Evolutionary conservation across 2,888 invertebrate genomes (phyloP).

Genomic region (Xanthia togata): DNA sequence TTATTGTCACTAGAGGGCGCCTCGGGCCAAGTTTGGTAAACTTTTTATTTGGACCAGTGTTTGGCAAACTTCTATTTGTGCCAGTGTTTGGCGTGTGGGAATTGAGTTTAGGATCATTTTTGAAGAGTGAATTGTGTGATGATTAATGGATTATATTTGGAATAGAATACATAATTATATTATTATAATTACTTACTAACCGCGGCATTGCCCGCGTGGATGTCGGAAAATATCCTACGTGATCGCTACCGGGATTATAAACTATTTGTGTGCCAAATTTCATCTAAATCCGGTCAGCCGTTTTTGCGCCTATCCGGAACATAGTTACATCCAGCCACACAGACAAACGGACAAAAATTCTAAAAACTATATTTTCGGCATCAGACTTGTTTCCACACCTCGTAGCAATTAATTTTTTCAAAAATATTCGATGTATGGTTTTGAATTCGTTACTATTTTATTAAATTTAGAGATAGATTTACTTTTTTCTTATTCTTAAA

Average conservation of each 20-base stretch:
- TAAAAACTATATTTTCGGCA: not conserved
- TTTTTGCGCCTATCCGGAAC: not conserved
- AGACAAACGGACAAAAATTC: not conserved
- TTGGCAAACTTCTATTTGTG: conserved; percentile 57
- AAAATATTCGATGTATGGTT: not conserved
- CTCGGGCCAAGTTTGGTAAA: conserved; percentile 48
- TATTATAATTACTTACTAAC: not conserved
- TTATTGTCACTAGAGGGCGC: conserved; percentile 56
- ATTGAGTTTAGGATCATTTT: conserved; percentile 46
- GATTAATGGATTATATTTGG: conserved; percentile 1
- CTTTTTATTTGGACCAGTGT: conserved; percentile 61
- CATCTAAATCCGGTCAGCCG: too few relatives aligned
- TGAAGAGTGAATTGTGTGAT: conserved; percentile 15
- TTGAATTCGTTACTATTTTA: not conserved
- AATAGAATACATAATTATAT: not conserved
- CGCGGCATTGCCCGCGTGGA: not conserved
- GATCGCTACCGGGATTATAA: too few relatives aligned
- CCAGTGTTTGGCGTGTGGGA: conserved; percentile 40
- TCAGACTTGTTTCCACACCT: not conserved
- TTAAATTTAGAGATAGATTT: not conserved
- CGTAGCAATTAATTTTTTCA: not conserved
- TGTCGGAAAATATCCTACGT: not conserved
- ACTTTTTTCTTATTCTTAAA: not conserved
- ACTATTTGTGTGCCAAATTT: too few relatives aligned
- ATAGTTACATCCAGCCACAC: not conserved